A percentile compares a stretch with the other conserved stretches of the same genome.
These are phyloP conservation scores for Pemphredon lugubris DNA, from an alignment of 2,888 invertebrate genomes.

Conservation along the genomic window DNA sequence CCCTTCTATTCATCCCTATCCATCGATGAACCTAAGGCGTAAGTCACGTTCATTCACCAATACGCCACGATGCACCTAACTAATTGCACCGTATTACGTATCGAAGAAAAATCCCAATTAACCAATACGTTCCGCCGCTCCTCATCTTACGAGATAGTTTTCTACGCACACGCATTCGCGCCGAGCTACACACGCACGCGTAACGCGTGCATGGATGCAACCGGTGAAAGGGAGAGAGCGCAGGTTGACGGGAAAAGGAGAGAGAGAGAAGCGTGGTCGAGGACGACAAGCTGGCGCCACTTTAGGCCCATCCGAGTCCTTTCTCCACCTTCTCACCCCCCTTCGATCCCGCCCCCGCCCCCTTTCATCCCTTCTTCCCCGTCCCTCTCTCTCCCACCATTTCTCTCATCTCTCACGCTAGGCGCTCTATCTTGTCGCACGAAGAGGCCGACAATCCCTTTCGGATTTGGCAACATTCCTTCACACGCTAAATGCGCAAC, in stretches of 20 bases:
- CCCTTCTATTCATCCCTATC: conserved; percentile 29
- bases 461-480: conserved; percentile 78
- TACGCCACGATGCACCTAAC: conserved; percentile 74
- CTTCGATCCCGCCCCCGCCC: background rate
- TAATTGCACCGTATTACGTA: conserved; percentile 59
- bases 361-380: conserved; percentile 14
- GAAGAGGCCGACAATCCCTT: conserved; percentile 59
- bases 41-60: conserved; percentile 75
- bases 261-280: conserved; percentile 30
- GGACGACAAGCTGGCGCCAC: conserved; percentile 78
- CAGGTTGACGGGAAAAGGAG: conserved; percentile 41
- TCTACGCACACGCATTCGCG: background rate
- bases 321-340: conserved; percentile 40
- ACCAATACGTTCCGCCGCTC: conserved; percentile 59
- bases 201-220: background rate
- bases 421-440: conserved; percentile 44
- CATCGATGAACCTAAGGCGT: conserved; percentile 57
- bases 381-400: conserved; percentile 31
- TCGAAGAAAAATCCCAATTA: conserved; percentile 62
- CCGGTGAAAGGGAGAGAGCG: conserved; percentile 36
- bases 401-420: conserved; percentile 39
- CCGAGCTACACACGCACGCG: background rate
- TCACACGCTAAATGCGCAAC: conserved; percentile 79
- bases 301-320: conserved; percentile 61
- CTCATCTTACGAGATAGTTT: conserved; percentile 51